These are phyloP conservation scores for Muscidifurax raptorellus DNA, from an alignment of 1,140 invertebrate genomes.

Conservation along the genomic window DNA sequence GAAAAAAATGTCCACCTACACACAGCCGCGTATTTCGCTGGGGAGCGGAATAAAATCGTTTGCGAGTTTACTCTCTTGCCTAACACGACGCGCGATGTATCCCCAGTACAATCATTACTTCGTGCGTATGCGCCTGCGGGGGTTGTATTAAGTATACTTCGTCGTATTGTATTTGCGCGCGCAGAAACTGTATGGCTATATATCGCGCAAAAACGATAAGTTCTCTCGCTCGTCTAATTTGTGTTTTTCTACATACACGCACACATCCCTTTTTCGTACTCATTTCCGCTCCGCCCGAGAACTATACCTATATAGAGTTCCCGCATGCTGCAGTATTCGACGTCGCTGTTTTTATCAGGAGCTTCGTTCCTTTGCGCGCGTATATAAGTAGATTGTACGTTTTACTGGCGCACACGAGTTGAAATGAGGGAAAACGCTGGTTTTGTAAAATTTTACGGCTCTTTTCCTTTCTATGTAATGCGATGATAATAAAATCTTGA, in stretches of 20 bases:
- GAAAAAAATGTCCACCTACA: conserved; percentile 13
- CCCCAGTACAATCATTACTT: not conserved
- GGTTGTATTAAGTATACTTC: not conserved
- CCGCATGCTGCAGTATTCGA: not conserved
- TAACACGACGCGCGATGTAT: not conserved
- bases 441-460: no score
- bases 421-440: no score
- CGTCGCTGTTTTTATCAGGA: not conserved
- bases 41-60: conserved; percentile 18
- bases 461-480: no score
- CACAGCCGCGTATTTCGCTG: not conserved
- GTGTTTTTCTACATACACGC: not conserved
- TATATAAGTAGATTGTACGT: not conserved
- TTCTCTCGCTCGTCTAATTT: not conserved
- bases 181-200: not conserved
- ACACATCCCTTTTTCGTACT: not conserved
- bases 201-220: not conserved
- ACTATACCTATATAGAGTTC: not conserved
- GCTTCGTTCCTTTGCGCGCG: not conserved
- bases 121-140: not conserved
- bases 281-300: not conserved
- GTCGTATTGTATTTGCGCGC: not conserved
- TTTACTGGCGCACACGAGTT: not conserved
- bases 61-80: not conserved
- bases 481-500: no score